Percentiles rank a stretch among this genome's conserved stretches.
These are phyloP conservation scores for Basileuterus tristriatus DNA, from an alignment of 2,797 vertebrate genomes.

Conservation along the genomic window DNA sequence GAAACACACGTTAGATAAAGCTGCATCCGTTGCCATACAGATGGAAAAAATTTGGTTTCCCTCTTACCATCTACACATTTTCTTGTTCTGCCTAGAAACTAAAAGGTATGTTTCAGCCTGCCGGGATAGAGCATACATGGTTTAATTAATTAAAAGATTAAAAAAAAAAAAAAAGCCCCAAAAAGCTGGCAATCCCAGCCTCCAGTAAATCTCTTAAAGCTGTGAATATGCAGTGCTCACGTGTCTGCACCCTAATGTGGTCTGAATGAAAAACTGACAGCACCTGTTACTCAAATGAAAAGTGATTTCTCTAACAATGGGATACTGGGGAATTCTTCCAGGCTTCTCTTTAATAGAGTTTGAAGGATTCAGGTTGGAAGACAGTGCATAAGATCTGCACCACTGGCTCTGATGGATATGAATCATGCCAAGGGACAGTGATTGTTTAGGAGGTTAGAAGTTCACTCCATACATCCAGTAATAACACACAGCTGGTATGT, in stretches of 20 bases:
- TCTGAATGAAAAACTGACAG: conserved; percentile 50
- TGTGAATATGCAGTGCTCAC: background rate
- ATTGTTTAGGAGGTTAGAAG: conserved; percentile 44
- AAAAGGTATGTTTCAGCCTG: background rate
- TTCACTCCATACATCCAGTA: conserved; percentile 27
- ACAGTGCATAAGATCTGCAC: conserved; percentile 1
- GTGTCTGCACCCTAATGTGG: background rate
- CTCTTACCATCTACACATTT: background rate
- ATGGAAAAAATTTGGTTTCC: background rate
- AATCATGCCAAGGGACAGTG: conserved; percentile 14
- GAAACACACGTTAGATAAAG: background rate
- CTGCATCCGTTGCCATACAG: background rate
- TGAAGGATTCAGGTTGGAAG: conserved; percentile 52
- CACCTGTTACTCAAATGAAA: conserved; percentile 48
- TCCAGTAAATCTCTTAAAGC: background rate
- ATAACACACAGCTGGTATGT: background rate
- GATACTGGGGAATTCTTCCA: conserved; percentile 15
- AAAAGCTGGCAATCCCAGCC: background rate
- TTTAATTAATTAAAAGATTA: background rate
- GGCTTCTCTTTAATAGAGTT: conserved; percentile 43
- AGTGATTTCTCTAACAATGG: conserved; percentile 36
- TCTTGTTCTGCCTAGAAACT: background rate
- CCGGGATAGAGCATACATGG: background rate
- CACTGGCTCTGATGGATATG: conserved; percentile 25
- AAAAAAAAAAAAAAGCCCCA: background rate